Evolutionary conservation across 2,888 invertebrate genomes (phyloP), one percentile per base, ranked within the genome.

Genomic region (Lordiphosa andalusiaca): DNA sequence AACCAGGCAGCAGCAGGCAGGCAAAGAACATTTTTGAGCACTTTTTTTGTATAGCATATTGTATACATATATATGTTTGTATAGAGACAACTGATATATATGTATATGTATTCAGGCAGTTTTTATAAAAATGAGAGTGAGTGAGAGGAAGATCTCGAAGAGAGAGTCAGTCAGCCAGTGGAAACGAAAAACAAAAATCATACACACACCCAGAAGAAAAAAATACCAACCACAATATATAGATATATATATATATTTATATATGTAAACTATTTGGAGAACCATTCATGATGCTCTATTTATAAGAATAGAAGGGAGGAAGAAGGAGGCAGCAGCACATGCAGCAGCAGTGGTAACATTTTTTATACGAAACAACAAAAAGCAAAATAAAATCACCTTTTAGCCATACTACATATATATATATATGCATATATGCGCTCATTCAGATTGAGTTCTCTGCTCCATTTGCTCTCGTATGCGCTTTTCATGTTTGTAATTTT

Each of bases 241-340:
- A 68, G 48, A 64, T 68, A 49, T 54, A 65, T 68, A 49, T 54
- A 65, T 67, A 58, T 67, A 66, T 54, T 44, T 53, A 50, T 76
- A 76, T 76, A 83, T 70, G 84, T 68, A 66, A 76, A 77, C 84
- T 83, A 80, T 83, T 80, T 77, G 76, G 81, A 77, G 73, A 80
- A 83, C 50, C 64, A 56, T 57, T 65, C 67, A 63, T 47, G 54
- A 54, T 63, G 84, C 81, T 80, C 73, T 83, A 83, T 77, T 83
- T 77, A 76, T 77, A 76, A 73, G 72, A 73, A 69, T 62, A 67
- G 19, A 64, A 65, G 54, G 63, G 42, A 57, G 37, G 58, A 10
- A 49, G 23, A n/a, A n/a, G n/a, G n/a, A 41, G 40, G 39, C 40
- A 30, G 33, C 25, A 44, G 44, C 13, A 49, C 12, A 44, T 44